phyloP scores from a whole-genome alignment of 2,113 vertebrate species.

The Equus quagga region DNA sequence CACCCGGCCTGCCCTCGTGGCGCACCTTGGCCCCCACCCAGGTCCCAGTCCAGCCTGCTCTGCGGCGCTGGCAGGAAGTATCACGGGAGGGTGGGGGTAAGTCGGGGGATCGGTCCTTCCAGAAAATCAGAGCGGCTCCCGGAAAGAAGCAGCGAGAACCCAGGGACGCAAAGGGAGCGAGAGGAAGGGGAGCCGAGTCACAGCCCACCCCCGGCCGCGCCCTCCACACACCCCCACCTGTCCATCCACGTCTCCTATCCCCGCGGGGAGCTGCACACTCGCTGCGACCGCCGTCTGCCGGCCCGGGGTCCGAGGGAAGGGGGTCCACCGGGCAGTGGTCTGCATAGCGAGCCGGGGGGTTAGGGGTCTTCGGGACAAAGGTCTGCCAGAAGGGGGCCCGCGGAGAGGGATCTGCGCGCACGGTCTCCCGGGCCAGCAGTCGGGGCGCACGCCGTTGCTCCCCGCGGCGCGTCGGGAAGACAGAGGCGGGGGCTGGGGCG shows the following conservation, averaged over 20 bases:
- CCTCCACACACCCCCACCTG: not conserved
- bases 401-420: too few relatives aligned
- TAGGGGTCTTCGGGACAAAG: too few relatives aligned
- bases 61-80: too few relatives aligned
- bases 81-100: not conserved
- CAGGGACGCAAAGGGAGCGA: fast-evolving
- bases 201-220: too few relatives aligned
- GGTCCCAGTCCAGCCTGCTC: not conserved
- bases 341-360: not conserved
- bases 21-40: not conserved
- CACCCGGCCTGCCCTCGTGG: not conserved
- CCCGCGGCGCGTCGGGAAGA: not conserved
- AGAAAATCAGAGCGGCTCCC: not conserved
- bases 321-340: not conserved
- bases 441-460: too few relatives aligned
- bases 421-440: too few relatives aligned
- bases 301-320: not conserved
- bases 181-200: not conserved
- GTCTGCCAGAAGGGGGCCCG: not conserved
- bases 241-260: not conserved
- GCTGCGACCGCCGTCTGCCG: not conserved
- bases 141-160: not conserved
- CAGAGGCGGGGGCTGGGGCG: not conserved
- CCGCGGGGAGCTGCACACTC: not conserved
- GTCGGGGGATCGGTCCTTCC: not conserved